Percentiles rank a stretch among this genome's conserved stretches.
These are phyloP conservation scores for Acrocephalus kingi DNA, from an alignment of 2,113 vertebrate genomes.

Conservation along the genomic window DNA sequence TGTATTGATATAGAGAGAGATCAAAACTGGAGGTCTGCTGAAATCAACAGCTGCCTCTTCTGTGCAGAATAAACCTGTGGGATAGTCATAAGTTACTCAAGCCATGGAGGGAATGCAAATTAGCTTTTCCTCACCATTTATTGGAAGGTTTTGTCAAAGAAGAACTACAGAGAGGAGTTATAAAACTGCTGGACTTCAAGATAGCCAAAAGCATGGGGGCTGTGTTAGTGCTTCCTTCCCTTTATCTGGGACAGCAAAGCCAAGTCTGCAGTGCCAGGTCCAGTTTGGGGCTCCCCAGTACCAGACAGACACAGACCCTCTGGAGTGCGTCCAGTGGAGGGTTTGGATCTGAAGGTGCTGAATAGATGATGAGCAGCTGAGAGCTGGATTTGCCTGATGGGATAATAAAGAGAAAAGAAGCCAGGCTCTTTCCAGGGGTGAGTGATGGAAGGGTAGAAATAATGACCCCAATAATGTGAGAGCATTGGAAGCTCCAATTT, in stretches of 20 bases:
- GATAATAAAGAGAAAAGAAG: neutral
- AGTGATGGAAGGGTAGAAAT: neutral
- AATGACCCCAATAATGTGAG: neutral
- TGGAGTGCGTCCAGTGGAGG: neutral
- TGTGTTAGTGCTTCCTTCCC: neutral
- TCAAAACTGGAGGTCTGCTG: neutral
- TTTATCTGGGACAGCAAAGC: neutral
- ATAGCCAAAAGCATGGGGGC: no score
- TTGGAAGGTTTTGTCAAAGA: neutral
- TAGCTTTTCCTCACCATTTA: neutral
- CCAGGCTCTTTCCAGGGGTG: neutral
- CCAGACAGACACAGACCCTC: neutral
- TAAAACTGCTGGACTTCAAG: neutral
- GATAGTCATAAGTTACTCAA: rapidly evolving
- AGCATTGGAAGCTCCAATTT: neutral
- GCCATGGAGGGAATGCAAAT: rapidly evolving
- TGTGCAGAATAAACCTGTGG: neutral
- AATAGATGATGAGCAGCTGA: neutral
- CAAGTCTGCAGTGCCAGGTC: rapidly evolving
- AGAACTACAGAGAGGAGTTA: neutral
- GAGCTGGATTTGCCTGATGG: neutral
- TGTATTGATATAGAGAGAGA: neutral
- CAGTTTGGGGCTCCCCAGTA: neutral
- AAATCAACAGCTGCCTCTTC: neutral
- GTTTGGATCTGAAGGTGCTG: neutral